Percentiles rank a stretch among this genome's conserved stretches.
phyloP scores from a whole-genome alignment of 2,888 invertebrate genomes.

The Scaptomyza parva region DNA sequence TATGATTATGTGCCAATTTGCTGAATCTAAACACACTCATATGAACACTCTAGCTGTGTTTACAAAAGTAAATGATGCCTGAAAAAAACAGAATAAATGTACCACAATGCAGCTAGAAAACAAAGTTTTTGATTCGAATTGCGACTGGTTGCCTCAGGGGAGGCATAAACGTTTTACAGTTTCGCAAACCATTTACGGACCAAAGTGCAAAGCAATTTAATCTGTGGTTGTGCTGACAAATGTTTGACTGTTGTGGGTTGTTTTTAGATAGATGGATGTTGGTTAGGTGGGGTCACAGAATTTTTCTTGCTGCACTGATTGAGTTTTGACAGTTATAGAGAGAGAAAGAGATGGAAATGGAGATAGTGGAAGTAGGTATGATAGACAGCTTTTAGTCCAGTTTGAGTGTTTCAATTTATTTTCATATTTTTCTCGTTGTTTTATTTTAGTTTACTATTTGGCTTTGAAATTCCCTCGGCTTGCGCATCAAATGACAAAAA shows the following conservation, averaged over 20 bases:
- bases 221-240: conserved; percentile 52
- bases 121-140: conserved; percentile 5
- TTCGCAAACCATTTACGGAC: conserved; percentile 48
- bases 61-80: conserved; percentile 11
- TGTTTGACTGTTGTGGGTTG: conserved; percentile 18
- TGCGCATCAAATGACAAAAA: conserved; percentile 68
- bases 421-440: conserved; percentile 56
- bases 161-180: conserved; percentile 41
- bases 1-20: conserved; percentile 16
- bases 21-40: conserved; percentile 4
- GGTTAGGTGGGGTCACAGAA: conserved; percentile 29
- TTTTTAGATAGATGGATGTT: not conserved
- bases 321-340: conserved; percentile 24
- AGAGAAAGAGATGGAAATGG: not conserved
- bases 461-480: conserved; percentile 54
- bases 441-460: conserved; percentile 73
- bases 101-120: conserved; percentile 20
- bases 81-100: conserved; percentile 18
- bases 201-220: conserved; percentile 70
- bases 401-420: conserved; percentile 68
- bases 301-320: conserved; percentile 40
- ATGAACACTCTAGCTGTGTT: not conserved
- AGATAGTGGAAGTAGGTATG: conserved; percentile 15
- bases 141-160: conserved; percentile 18
- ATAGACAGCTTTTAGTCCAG: conserved; percentile 28